Percentiles rank a stretch among this genome's conserved stretches.
These are phyloP conservation scores for Listrodromus nycthemerus DNA, from an alignment of 2,888 invertebrate genomes.

Conservation along the genomic window DNA sequence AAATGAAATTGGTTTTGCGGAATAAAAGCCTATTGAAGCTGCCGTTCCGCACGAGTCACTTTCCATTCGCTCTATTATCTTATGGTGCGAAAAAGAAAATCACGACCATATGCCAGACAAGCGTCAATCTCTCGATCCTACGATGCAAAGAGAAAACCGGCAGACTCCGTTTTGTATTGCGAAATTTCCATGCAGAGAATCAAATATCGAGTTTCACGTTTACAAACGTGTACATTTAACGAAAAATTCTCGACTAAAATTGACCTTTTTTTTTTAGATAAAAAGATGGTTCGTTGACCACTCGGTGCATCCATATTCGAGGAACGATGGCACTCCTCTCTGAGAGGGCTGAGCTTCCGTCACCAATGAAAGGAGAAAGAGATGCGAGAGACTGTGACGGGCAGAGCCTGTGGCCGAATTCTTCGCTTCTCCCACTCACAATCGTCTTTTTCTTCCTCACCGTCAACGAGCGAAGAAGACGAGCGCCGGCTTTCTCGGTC, in stretches of 20 bases:
- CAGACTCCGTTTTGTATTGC: background rate
- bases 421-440: slow-evolving; percentile 67
- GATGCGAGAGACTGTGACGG: slow-evolving; percentile 47
- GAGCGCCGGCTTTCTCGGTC: slow-evolving; percentile 81
- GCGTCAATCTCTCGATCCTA: background rate
- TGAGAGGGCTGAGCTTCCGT: background rate
- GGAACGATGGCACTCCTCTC: background rate
- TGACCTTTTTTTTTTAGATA: background rate
- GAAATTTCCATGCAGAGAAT: background rate
- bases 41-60: background rate
- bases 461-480: slow-evolving; percentile 26
- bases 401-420: slow-evolving; percentile 75
- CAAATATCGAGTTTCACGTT: too few relatives aligned
- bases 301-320: background rate
- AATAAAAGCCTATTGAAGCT: background rate
- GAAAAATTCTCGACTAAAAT: too few relatives aligned
- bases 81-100: background rate
- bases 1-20: background rate
- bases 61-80: slow-evolving; percentile 20
- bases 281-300: background rate
- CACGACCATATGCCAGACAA: slow-evolving; percentile 5
- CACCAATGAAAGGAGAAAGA: slow-evolving; percentile 21
- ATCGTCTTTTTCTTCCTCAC: slow-evolving; percentile 67
- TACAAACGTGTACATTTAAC: too few relatives aligned
- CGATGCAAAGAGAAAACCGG: background rate